Percentiles rank a stretch among this genome's conserved stretches.
Conservation (phyloP, 2,797 vertebrate genomes). For the Saguinus oedipus region DNA sequence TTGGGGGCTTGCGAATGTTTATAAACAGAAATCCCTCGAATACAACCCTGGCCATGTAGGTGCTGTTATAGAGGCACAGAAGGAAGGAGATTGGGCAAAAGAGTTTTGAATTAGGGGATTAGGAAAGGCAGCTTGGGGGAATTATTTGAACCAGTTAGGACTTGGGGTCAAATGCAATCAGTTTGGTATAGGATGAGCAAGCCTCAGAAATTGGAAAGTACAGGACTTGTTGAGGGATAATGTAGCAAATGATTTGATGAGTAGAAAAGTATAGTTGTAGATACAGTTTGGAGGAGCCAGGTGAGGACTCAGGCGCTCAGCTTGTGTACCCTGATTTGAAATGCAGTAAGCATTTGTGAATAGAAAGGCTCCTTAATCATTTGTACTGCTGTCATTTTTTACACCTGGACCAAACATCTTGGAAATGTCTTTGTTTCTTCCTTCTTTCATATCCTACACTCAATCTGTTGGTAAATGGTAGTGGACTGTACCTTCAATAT, state of each 20-base stretch:
- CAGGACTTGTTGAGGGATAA: background rate
- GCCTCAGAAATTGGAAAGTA: background rate
- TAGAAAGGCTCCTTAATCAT: background rate
- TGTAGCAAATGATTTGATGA: background rate
- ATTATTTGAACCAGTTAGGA: background rate
- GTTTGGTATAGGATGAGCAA: background rate
- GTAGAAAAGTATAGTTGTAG: background rate
- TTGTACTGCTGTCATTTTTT: background rate
- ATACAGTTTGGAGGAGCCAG: background rate
- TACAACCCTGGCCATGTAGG: background rate
- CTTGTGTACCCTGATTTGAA: background rate
- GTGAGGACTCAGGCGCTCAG: background rate
- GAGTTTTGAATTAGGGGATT: background rate
- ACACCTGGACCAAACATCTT: background rate
- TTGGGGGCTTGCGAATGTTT: background rate
- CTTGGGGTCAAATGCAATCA: background rate
- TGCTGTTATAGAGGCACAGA: background rate
- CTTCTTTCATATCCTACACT: background rate
- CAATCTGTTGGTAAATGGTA: background rate
- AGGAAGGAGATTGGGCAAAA: background rate
- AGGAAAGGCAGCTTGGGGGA: background rate
- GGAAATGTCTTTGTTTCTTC: slow-evolving; percentile 3
- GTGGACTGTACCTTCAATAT: background rate
- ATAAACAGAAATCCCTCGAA: background rate
- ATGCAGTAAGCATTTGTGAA: background rate